Evolutionary conservation across 2,888 invertebrate genomes (phyloP).

Genomic region (Lordiphosa fenestrarum): DNA sequence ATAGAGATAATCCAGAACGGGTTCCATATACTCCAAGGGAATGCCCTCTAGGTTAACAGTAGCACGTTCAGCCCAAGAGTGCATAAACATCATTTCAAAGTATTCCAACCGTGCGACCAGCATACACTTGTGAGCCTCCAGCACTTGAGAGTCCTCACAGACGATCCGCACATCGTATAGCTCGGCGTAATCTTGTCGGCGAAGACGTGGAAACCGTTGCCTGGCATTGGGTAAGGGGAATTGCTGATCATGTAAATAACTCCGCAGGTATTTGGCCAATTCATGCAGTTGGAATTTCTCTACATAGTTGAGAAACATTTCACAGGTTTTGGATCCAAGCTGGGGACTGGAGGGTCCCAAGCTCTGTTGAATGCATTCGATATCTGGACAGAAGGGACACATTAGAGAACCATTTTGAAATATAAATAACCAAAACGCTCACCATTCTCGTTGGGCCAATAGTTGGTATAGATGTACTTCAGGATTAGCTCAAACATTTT

Average conservation of each 20-base stretch:
- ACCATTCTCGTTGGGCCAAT: constrained; percentile 77
- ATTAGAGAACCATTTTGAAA: neutral
- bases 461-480: constrained; percentile 84
- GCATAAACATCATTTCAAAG: constrained; percentile 91
- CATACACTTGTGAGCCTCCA: constrained; percentile 90
- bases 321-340: constrained; percentile 51
- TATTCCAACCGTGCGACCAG: constrained; percentile 90
- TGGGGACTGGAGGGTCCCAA: constrained; percentile 62
- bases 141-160: constrained; percentile 81
- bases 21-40: constrained; percentile 81
- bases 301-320: constrained; percentile 66
- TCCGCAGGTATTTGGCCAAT: constrained; percentile 70
- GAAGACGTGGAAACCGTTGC: constrained; percentile 79
- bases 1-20: constrained; percentile 89
- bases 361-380: constrained; percentile 75
- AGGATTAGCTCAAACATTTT: constrained; percentile 87
- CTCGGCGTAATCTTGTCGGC: constrained; percentile 81
- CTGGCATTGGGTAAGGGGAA: constrained; percentile 49
- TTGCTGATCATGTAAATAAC: constrained; percentile 45
- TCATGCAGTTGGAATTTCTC: constrained; percentile 74
- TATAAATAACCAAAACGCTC: neutral
- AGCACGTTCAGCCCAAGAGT: constrained; percentile 84
- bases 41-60: constrained; percentile 75
- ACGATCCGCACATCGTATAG: constrained; percentile 84
- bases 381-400: constrained; percentile 54